Base-by-base conservation (phyloP, 2,888 invertebrate species). In the Apeira syringaria region DNA sequence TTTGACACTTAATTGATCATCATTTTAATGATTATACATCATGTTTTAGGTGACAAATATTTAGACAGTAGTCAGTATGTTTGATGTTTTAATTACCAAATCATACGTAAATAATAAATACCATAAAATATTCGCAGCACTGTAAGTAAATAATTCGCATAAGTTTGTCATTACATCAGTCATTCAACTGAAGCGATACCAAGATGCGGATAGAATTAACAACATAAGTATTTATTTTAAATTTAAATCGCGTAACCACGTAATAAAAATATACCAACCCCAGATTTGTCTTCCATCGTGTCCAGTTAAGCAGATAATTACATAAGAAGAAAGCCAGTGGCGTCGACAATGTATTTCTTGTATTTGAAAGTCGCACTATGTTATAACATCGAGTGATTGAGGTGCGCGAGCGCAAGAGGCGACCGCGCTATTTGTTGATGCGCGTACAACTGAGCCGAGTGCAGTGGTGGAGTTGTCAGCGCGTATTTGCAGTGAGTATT, bases 401-500 rank as follows among this genome's bases (percentile, higher is more conserved):
- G 10, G 11, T 12, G 65, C 72, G 68, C 68, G 45, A 49, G 67
- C 72, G 73, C 67, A 42, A 18, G 53, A 64, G 44, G 51, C 72
- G 70, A 59, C 70, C 70, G 74, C 69, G 61, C 73, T 48, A 62
- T 58, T 53, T 57, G 66, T 68, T 59, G 56, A 60, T 59, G 64
- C 72, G 68, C 73, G 59, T 62, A 66, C 57, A 49, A 75, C 79
- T 74, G 65, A 58, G 15, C 79, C 74, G 65, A 58, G 15, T 42
- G 11, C 9, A 35, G 9, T 18, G 8, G 15, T 9, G 25, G 9
- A 37, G 15, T 18, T 32, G 22, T 43, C 15, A 36, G 17, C 35
- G 18, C 35, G 17, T 18, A 27, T 9, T 18, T n/a, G 18, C 18
- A 20, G 24, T 6, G 15, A 28, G 30, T 25, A 25, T 29, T 41